Evolutionary conservation across 1,140 invertebrate genomes (phyloP), one percentile per base, ranked within the genome.

Genomic region (Drosophila lowei): DNA sequence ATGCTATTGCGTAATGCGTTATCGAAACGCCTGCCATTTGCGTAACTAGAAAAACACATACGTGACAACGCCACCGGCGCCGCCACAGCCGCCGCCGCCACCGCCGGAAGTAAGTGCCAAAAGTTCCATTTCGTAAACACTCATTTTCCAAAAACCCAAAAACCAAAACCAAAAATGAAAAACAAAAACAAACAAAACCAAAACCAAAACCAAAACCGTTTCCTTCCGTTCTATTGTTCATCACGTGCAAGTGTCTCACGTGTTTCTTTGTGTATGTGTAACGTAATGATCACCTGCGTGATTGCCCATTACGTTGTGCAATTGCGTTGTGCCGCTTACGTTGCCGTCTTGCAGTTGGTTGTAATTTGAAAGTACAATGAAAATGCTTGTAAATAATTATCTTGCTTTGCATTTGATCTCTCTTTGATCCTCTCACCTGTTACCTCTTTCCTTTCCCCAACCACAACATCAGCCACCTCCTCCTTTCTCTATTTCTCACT

Each of bases 381-480:
- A 90, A 90, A 90, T 90, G 88, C 88, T 86, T 90, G 88, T 90
- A 90, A 90, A 90, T 88, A 86, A 83, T 83, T 88, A 63, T 71
- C 67, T 81, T 90, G 83, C 83, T 76, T 88, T 89, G 80, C 63
- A 77, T 64, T 74, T 64, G 49, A 73, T 63, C 28, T 18, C 18
- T 18, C 18, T 18, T 18, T 18, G 18, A 18, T 18, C 18, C 18
- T 2, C 25, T n/a, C n/a, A n/a, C n/a, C n/a, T n/a, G n/a, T n/a
- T n/a, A n/a, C n/a, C n/a, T 25, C 64, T 68, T 43, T 41, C 28
- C 46, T 15, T 53, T 30, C 23, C 16, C 3, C 11, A 38, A 5
- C 34, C 34, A 4, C 11, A 5, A 38, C 34, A 38, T 34, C 8
- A 18, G 2, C 18, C 11, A 13, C 34, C 34, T 38, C 1, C 34